Percentiles rank a stretch among this genome's conserved stretches.
These are phyloP conservation scores for Mus spretus DNA, from an alignment of 2,797 vertebrate species.

Conservation along the genomic window DNA sequence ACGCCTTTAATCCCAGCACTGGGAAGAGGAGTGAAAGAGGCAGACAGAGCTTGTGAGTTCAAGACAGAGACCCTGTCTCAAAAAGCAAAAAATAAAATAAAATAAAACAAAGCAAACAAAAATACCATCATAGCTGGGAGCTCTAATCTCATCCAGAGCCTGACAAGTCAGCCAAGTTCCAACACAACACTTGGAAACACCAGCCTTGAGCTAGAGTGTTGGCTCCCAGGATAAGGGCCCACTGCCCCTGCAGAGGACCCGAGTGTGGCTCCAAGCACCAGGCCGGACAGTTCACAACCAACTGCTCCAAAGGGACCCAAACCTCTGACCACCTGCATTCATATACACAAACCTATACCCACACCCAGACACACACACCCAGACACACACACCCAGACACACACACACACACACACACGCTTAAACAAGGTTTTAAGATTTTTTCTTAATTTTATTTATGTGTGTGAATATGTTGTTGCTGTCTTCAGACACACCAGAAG, in stretches of 20 bases:
- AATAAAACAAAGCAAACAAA: not conserved
- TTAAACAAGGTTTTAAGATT: not conserved
- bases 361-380: not conserved
- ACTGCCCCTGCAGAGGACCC: not conserved
- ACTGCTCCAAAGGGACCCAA: not conserved
- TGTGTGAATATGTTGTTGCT: too few relatives aligned
- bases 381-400: not conserved
- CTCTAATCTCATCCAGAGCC: constrained; percentile 26
- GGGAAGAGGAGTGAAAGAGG: too few relatives aligned
- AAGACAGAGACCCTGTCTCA: not conserved
- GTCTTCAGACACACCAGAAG: too few relatives aligned
- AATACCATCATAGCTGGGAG: not conserved
- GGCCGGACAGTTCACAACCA: not conserved
- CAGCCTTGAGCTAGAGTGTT: too few relatives aligned
- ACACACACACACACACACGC: not conserved
- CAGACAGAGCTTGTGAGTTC: not conserved
- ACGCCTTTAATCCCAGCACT: too few relatives aligned
- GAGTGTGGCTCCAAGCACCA: not conserved
- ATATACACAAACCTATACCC: not conserved
- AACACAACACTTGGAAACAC: not conserved
- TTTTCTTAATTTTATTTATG: too few relatives aligned
- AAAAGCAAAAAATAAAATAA: not conserved
- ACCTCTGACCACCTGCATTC: not conserved
- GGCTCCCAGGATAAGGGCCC: not conserved
- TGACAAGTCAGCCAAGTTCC: constrained; percentile 48